A percentile compares a stretch with the other conserved stretches of the same genome.
Conservation (phyloP, 2,888 invertebrate species). For the Leptopterna dolabrata region DNA sequence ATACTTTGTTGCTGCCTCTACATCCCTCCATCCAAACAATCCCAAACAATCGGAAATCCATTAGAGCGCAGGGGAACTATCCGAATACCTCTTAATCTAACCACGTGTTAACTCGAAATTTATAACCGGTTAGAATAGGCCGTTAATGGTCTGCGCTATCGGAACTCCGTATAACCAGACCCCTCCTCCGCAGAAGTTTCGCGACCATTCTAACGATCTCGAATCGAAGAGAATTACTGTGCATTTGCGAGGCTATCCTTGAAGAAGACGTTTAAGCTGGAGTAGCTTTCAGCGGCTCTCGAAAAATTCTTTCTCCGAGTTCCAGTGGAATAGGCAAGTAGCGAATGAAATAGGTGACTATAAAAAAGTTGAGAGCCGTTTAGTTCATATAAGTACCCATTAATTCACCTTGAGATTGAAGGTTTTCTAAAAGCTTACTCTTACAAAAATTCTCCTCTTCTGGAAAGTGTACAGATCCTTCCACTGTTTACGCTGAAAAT, state of each 20-base stretch:
- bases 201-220: background rate
- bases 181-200: background rate
- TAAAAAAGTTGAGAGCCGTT: background rate
- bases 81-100: background rate
- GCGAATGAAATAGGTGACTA: background rate
- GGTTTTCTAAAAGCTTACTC: too few relatives aligned
- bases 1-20: background rate
- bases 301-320: background rate
- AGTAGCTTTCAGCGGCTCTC: background rate
- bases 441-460: too few relatives aligned
- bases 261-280: background rate
- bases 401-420: too few relatives aligned
- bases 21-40: background rate
- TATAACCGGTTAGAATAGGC: background rate
- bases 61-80: background rate
- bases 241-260: background rate
- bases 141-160: background rate
- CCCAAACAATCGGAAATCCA: slow-evolving; percentile 3
- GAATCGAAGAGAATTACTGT: background rate
- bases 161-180: background rate
- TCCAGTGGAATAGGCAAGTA: background rate
- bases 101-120: background rate
- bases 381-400: too few relatives aligned
- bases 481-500: too few relatives aligned
- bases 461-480: too few relatives aligned